Evolutionary conservation across 2,113 vertebrate species (phyloP), one percentile per base, ranked within the genome.

Genomic region (Ondatra zibethicus): DNA sequence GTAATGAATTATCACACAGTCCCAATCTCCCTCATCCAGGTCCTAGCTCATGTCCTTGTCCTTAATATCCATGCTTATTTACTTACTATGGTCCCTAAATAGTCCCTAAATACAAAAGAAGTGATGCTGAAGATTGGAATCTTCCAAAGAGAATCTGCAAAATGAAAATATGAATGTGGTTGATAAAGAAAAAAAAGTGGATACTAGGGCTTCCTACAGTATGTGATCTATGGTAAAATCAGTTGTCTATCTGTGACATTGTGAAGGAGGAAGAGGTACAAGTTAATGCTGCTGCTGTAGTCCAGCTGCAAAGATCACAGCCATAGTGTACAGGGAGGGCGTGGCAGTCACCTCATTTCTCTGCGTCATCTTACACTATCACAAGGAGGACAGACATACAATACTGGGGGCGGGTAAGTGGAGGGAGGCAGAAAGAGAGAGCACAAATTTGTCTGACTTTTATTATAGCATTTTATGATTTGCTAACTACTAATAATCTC

Each of bases 331-430:
- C 14, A 55, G 19, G 0, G 3, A 81, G 25, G n/a, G 23, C 42
- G 3, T 23, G 17, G 14, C 13, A 36, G 36, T 8, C 66, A 23
- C 3, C 11, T 68, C 29, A 5, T 21, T 36, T 11, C 4, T 25
- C 25, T 65, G 52, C 19, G 2, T 39, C 27, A 47, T 45, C 29
- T 78, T 45, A 52, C n/a, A 80, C 4, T 36, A 7, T 52, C 45
- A 61, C 16, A 12, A 4, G 65, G 16, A 80, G 47, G 11, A 5
- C 6, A 19, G 5, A 45, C 14, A 45, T 7, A 17, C 16, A 31
- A 7, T 5, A 27, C 8, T 65, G 27, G 0, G 39, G 3, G 1
- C 17, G 11, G n/a, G 13, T 12, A 58, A 21, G 16, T 29, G 3
- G 7, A 17, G 29, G 21, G n/a, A 68, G 5, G 25, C 6, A 87